Evolutionary conservation across 64 coral and sea anemone genomes (phyloP), one percentile per base, ranked within the genome.

Genomic region (Actinia equina): DNA sequence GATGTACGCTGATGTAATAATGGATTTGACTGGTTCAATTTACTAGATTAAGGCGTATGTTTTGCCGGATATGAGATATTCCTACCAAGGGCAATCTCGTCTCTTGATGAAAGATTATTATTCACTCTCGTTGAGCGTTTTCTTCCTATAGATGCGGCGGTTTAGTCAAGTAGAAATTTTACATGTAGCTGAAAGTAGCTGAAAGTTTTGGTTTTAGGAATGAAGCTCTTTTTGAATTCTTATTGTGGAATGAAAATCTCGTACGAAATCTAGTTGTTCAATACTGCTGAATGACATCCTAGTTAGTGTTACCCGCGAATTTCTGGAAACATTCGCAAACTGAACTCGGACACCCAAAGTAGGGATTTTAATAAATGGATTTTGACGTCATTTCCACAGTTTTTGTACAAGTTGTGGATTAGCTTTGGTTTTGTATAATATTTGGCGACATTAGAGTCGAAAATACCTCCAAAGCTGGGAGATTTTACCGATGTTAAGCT

Each of bases 321-420:
- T 37, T 2, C 1, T 8, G 46, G 46, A 49, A 49, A 49, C 46
- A 1, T 4, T 49, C 46, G 46, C 46, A 49, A 49, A 49, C 7
- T 8, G 18, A 20, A 65, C 4, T 65, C 62, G 19, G 3, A 37
- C 30, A n/a, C 23, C 9, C 62, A 23, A n/a, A 65, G 9, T 23
- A n/a, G 62, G 12, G 62, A 65, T 65, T 65, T n/a, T 5, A 16
- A 74, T 65, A 74, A 74, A 74, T 74, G 26, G 26, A 74, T 74
- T 74, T 74, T n/a, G 10, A 11, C 26, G 27, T 74, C 69, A 30
- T 74, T 74, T 26, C 12, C 27, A 26, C 27, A 30, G 23, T 26
- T 74, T 74, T 74, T 74, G 25, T 13, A 26, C 25, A 74, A 74
- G 26, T 74, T 74, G 69, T 74, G 26, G 69, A 74, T 74, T 74